phyloP scores from a whole-genome alignment of 2,113 vertebrate species.

The Ctenomys sociabilis region DNA sequence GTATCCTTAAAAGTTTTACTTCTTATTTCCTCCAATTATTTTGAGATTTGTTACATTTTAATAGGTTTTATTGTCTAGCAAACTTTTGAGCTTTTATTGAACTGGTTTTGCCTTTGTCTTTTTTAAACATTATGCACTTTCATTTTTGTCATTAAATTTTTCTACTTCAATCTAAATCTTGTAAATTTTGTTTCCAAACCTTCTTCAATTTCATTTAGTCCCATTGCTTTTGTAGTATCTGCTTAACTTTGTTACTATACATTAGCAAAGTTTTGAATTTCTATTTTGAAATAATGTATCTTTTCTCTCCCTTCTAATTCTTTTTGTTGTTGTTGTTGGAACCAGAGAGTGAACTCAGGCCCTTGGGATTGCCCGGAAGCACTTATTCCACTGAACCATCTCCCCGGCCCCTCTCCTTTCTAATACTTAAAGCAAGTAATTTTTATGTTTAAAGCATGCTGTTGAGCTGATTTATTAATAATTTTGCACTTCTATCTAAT shows the following conservation, averaged over 20 bases:
- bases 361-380: no score
- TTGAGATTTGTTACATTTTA: neutral
- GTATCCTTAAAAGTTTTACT: neutral
- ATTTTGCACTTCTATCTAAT: conserved; percentile 29
- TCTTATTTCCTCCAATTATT: neutral
- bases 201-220: neutral
- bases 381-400: no score
- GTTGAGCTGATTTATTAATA: neutral
- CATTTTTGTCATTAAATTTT: neutral
- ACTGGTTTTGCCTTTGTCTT: conserved; percentile 4
- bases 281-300: conserved; percentile 17
- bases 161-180: neutral
- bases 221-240: neutral
- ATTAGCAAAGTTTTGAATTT: neutral
- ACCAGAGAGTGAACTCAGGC: no score
- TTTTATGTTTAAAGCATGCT: neutral
- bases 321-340: no score
- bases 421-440: neutral
- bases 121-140: neutral
- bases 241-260: neutral
- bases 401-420: no score
- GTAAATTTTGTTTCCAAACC: conserved; percentile 29
- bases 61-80: neutral
- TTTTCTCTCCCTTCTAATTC: no score
- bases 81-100: neutral